Conservation (phyloP, 2,113 vertebrate species). For the Daubentonia madagascariensis region DNA sequence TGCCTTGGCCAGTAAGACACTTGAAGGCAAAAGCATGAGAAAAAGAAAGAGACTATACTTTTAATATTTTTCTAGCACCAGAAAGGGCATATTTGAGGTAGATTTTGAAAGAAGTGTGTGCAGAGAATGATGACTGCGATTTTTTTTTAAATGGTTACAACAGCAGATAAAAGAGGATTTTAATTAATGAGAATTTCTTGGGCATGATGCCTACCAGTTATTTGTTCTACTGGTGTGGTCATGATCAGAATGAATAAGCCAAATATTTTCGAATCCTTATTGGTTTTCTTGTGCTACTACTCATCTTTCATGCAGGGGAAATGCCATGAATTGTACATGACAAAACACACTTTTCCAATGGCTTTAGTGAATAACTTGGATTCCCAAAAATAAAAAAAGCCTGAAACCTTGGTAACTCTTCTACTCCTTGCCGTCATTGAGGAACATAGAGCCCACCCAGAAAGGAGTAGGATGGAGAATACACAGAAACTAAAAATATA, state of each 20-base stretch:
- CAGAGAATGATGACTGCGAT: background rate
- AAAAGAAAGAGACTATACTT: background rate
- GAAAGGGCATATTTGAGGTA: background rate
- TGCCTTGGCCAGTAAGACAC: background rate
- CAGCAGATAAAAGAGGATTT: background rate
- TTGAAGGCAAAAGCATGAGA: background rate
- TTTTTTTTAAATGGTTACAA: background rate
- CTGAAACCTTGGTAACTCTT: background rate
- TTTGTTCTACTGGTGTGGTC: background rate
- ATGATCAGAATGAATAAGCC: background rate
- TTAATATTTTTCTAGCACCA: background rate
- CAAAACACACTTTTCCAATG: slow-evolving; percentile 5
- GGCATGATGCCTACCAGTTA: background rate
- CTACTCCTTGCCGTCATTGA: background rate
- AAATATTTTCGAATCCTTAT: background rate
- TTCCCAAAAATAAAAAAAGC: background rate
- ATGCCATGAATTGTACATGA: background rate
- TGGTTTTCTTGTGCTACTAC: background rate
- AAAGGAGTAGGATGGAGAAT: background rate
- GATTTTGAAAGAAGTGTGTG: background rate
- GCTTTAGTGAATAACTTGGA: background rate
- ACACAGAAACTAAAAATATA: background rate
- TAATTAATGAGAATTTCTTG: background rate
- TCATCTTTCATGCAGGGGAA: background rate
- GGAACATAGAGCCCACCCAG: background rate